Percentiles rank a stretch among this genome's conserved stretches.
Conservation (phyloP, 2,888 invertebrate genomes). For the Stegana nigrithorax region DNA sequence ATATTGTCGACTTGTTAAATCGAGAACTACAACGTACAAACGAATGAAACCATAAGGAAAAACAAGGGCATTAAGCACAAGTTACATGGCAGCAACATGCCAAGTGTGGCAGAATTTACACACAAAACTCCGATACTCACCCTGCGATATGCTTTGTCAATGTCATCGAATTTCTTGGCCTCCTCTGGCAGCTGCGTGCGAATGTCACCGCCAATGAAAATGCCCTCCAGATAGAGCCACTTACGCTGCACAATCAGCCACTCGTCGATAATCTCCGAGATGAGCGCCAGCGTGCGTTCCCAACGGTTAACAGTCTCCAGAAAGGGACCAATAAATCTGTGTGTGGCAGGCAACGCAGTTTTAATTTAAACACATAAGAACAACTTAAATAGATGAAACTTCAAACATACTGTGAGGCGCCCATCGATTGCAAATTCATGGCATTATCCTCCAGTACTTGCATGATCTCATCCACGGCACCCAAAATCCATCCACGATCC, state of each 20-base stretch:
- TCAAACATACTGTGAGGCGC: slow-evolving; percentile 77
- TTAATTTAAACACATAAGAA: too few relatives aligned
- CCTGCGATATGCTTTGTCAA: slow-evolving; percentile 83
- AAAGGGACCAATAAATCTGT: slow-evolving; percentile 89
- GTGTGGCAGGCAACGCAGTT: too few relatives aligned
- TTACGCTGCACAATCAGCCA: slow-evolving; percentile 89
- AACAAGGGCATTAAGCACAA: slow-evolving; percentile 7
- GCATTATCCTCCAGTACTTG: slow-evolving; percentile 88
- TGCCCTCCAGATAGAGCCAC: slow-evolving; percentile 93
- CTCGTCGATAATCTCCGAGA: slow-evolving; percentile 88
- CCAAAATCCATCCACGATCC: slow-evolving; percentile 81
- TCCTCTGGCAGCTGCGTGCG: slow-evolving; percentile 88
- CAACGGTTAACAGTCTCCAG: slow-evolving; percentile 83
- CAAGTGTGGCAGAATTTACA: not conserved
- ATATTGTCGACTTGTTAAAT: slow-evolving; percentile 60
- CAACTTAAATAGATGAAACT: too few relatives aligned
- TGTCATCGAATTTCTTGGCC: slow-evolving; percentile 89
- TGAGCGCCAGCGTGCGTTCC: slow-evolving; percentile 83
- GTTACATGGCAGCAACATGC: slow-evolving; percentile 21
- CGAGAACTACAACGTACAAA: slow-evolving; percentile 38
- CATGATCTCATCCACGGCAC: slow-evolving; percentile 84
- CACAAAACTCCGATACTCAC: slow-evolving; percentile 65
- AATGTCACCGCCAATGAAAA: slow-evolving; percentile 92
- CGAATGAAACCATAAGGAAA: slow-evolving; percentile 44
- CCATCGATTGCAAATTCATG: slow-evolving; percentile 92